These are phyloP conservation scores for Manis pentadactyla DNA, from an alignment of 2,797 vertebrate species.

Conservation along the genomic window DNA sequence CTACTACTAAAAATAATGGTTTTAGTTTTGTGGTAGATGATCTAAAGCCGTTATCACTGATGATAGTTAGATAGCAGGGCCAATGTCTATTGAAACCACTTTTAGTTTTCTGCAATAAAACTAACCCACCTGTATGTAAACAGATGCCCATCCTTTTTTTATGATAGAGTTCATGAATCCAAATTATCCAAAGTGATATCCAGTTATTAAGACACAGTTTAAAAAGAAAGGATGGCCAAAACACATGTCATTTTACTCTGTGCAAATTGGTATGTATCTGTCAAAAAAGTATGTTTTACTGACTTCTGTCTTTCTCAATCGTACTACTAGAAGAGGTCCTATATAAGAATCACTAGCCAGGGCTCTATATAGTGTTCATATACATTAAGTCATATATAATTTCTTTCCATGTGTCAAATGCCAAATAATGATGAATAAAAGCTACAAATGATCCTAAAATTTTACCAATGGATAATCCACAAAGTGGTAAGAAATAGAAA, in stretches of 20 bases:
- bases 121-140: background rate
- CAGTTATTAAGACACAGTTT: background rate
- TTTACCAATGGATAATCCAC: background rate
- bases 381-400: background rate
- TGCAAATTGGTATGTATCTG: background rate
- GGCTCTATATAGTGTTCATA: background rate
- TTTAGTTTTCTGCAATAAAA: background rate
- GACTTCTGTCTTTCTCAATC: background rate
- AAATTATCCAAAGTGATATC: slow-evolving; percentile 4
- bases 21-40: background rate
- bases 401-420: slow-evolving; percentile 29
- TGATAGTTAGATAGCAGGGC: background rate
- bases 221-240: background rate
- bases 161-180: background rate
- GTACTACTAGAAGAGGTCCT: background rate
- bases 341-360: background rate
- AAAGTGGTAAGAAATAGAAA: background rate
- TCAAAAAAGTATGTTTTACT: background rate
- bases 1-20: slow-evolving; percentile 49
- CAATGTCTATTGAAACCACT: background rate
- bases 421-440: background rate
- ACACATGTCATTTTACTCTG: background rate
- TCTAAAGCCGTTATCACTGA: background rate
- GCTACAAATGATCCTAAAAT: background rate
- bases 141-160: slow-evolving; percentile 31